phyloP scores from a whole-genome alignment of 2,888 invertebrate genomes.

The Aelia acuminata region DNA sequence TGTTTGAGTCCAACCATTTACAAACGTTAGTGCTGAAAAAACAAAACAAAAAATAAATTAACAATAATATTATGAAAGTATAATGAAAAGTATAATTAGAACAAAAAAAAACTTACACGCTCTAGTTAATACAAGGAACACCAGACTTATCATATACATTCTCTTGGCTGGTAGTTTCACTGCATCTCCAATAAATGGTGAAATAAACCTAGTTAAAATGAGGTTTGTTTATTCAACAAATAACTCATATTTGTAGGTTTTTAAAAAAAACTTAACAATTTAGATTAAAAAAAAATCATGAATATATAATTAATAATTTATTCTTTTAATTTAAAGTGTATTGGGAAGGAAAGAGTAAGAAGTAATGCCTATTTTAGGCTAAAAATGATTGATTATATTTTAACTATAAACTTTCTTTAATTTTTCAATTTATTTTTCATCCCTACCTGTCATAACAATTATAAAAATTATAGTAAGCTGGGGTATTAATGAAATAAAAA shows the following conservation, averaged over 20 bases:
- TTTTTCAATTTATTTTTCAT: too few species aligned
- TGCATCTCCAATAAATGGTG: slow-evolving; percentile 79
- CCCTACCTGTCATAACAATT: too few species aligned
- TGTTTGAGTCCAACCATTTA: slow-evolving; percentile 68
- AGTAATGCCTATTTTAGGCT: too few species aligned
- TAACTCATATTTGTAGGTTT: not conserved
- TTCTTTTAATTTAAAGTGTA: too few species aligned
- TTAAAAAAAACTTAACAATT: not conserved
- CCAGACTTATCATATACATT: slow-evolving; percentile 77
- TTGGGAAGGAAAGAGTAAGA: too few species aligned
- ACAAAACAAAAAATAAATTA: not conserved
- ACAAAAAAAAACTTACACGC: slow-evolving; percentile 73
- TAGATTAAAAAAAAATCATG: too few species aligned
- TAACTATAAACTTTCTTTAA: too few species aligned
- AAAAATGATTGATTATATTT: too few species aligned
- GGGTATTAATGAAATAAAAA: too few species aligned
- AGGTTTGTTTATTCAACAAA: not conserved
- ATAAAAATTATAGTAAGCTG: too few species aligned
- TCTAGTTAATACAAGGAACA: slow-evolving; percentile 75
- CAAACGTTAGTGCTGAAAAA: slow-evolving; percentile 69
- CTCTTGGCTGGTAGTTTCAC: slow-evolving; percentile 75
- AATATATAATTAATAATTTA: too few species aligned
- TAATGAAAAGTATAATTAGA: not conserved
- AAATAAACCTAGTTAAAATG: slow-evolving; percentile 70
- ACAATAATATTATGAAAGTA: not conserved